Evolutionary conservation across 2,797 vertebrate species (phyloP), one percentile per base, ranked within the genome.

Genomic region (Limosa lapponica): DNA sequence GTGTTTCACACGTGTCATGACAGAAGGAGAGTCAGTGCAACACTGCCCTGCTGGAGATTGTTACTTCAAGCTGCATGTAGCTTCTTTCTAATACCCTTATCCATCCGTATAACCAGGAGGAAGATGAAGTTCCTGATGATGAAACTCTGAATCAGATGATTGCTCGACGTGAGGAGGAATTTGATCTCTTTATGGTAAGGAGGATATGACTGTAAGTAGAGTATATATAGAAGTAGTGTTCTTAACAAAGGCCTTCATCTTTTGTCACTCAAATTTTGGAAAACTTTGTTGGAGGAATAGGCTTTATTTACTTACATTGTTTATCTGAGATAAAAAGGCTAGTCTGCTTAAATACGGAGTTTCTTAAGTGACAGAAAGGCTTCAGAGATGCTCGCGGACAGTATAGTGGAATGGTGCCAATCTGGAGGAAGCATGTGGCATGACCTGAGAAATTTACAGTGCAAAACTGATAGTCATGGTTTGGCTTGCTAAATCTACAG

Each of bases 101-200:
- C 20, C 55, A 8, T 96, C 41, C 92, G 27, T 85, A 22, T 81
- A 82, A 83, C 23, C 54, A 99, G 99, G 99, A 99, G 92, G 99
- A 99, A 98, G 99, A 99, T 80, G 99, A 99, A 97, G 99, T 99
- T 36, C 99, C 99, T 2, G 99, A 99, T 70, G 99, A 99, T 88
- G 99, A 99, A 97, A 99, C 99, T 16, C 98, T 99, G 65, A 99
- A 99, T 98, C 99, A 99, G 97, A 99, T 99, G 99, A 99, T 99
- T 81, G 99, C 99, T 36, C 99, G 99, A 41, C 98, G 97, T 62
- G 99, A 99, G 95, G 99, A 99, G 17, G 99, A 99, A 73, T 99
- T 99, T 97, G 99, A 99, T 95, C 98, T 99, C 87, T 99, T 99
- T 71, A 99, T 99, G 99, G 99, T 99, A 97, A 98, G 98, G 32